These are phyloP conservation scores for Teleogryllus occipitalis DNA, from an alignment of 1,140 invertebrate species.

Conservation along the genomic window DNA sequence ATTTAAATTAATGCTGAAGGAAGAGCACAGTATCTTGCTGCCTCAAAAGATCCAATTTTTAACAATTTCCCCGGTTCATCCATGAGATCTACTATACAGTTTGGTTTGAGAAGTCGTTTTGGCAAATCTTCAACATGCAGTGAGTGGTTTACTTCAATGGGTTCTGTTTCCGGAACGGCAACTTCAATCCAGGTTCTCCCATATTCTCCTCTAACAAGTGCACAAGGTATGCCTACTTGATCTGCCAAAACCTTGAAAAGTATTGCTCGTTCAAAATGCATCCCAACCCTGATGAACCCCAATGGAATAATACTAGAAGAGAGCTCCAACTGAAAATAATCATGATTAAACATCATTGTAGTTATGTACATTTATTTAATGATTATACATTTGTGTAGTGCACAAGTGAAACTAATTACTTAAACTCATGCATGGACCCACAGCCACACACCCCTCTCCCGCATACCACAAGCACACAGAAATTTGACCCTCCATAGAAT, in stretches of 20 bases:
- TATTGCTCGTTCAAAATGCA: constrained; percentile 49
- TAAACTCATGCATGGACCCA: too few relatives aligned
- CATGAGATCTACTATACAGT: constrained; percentile 53
- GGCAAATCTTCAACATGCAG: constrained; percentile 32
- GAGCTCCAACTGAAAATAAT: constrained; percentile 23
- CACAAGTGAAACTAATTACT: too few relatives aligned
- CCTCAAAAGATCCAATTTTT: constrained; percentile 37
- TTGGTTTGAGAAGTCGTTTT: constrained; percentile 44
- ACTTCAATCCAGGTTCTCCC: constrained; percentile 54
- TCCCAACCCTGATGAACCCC: constrained; percentile 48
- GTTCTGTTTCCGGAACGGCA: constrained; percentile 41
- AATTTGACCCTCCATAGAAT: too few relatives aligned
- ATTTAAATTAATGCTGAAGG: neutral
- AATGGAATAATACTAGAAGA: constrained; percentile 44
- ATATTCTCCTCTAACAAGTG: constrained; percentile 43
- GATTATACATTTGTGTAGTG: too few relatives aligned
- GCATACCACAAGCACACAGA: too few relatives aligned
- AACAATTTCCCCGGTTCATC: constrained; percentile 43
- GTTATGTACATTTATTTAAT: too few relatives aligned
- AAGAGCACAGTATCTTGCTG: constrained; percentile 30
- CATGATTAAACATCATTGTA: too few relatives aligned
- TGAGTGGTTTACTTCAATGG: constrained; percentile 29
- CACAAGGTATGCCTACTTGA: constrained; percentile 47
- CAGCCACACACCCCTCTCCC: too few relatives aligned
- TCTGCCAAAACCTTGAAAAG: constrained; percentile 60